Percentiles rank a stretch among this genome's conserved stretches.
Conservation (phyloP, 2,113 vertebrate species). For the Dolichallabes microphthalmus region DNA sequence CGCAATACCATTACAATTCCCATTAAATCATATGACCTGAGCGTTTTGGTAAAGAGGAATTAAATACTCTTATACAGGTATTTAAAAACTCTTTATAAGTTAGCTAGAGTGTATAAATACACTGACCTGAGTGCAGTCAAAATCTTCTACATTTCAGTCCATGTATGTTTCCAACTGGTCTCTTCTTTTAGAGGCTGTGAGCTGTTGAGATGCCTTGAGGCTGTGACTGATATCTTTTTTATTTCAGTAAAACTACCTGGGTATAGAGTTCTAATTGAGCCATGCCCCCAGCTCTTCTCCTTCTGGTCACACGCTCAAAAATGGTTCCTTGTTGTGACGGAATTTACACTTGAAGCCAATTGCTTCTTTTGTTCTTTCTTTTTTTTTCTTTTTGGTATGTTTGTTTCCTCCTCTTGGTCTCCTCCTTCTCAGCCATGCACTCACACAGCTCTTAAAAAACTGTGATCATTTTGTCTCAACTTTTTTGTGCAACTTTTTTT, state of each 20-base stretch:
- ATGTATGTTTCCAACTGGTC: neutral
- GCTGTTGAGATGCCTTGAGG: neutral
- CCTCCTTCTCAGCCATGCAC: neutral
- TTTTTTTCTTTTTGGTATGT: neutral
- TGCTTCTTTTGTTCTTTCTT: constrained; percentile 7
- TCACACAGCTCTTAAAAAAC: neutral
- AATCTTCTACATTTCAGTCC: constrained; percentile 19
- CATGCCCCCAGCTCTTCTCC: constrained; percentile 55
- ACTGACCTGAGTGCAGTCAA: neutral
- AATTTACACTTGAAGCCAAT: constrained; percentile 38
- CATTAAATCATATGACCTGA: neutral
- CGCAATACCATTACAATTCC: neutral
- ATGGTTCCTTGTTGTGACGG: constrained; percentile 57
- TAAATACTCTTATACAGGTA: neutral
- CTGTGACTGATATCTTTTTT: constrained; percentile 6
- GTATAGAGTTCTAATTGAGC: constrained; percentile 62
- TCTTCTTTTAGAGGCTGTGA: neutral
- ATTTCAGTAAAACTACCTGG: constrained; percentile 50
- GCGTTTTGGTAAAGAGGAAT: neutral
- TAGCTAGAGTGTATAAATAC: constrained; percentile 12
- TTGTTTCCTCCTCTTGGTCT: neutral
- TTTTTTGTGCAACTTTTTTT: too few species aligned
- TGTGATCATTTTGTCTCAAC: neutral
- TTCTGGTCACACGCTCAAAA: constrained; percentile 56
- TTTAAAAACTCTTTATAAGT: neutral